Evolutionary conservation across 2,888 invertebrate genomes (phyloP).

Genomic region (Mimumesa dahlbomi): DNA sequence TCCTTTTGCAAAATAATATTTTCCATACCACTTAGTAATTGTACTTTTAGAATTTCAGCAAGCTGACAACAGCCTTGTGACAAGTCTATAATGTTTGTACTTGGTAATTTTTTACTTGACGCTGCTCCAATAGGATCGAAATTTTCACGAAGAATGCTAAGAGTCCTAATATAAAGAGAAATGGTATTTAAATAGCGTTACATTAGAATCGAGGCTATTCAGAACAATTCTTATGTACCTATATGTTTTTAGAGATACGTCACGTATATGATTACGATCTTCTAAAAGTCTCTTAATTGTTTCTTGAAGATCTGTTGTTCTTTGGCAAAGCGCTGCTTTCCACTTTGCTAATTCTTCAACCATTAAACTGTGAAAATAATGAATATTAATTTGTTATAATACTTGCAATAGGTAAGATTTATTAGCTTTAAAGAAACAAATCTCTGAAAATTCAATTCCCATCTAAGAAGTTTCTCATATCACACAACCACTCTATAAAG

Average conservation of each 20-base stretch:
- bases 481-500: no score
- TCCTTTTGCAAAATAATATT: constrained; percentile 70
- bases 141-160: constrained; percentile 81
- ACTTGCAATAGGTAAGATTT: background rate
- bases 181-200: no score
- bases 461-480: constrained; percentile 11
- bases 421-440: background rate
- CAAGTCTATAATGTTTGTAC: constrained; percentile 85
- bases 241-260: constrained; percentile 84
- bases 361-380: constrained; percentile 86
- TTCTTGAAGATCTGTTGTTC: constrained; percentile 86
- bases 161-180: no score
- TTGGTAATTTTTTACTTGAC: constrained; percentile 80
- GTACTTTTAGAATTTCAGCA: constrained; percentile 83
- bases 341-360: constrained; percentile 94
- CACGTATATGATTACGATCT: constrained; percentile 85
- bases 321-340: constrained; percentile 89
- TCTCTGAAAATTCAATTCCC: background rate
- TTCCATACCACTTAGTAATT: constrained; percentile 79
- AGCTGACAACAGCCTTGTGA: constrained; percentile 84
- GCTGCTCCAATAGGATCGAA: constrained; percentile 82
- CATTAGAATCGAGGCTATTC: no score
- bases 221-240: constrained; percentile 82
- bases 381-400: constrained; percentile 8
- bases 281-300: constrained; percentile 86